These are phyloP conservation scores for Acrossocheilus wenchowensis DNA, from an alignment of 2,797 vertebrate species.

Conservation along the genomic window DNA sequence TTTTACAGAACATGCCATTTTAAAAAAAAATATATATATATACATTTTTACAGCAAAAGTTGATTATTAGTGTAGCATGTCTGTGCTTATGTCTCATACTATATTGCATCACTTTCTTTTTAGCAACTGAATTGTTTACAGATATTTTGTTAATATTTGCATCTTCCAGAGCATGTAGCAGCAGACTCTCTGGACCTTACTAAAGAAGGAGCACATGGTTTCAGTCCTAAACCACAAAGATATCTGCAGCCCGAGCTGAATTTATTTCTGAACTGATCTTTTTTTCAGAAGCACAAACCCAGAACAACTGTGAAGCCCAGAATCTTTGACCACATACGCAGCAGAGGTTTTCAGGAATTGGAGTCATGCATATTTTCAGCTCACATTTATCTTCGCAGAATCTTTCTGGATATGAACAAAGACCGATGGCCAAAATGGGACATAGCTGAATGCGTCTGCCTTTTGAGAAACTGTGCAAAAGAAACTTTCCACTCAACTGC, in stretches of 20 bases:
- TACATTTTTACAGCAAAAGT: constrained; percentile 1
- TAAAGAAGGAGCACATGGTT: constrained; percentile 67
- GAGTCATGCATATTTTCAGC: constrained; percentile 72
- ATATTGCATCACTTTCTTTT: constrained; percentile 41
- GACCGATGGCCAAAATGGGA: constrained; percentile 64
- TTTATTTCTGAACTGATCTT: constrained; percentile 76
- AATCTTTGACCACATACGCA: constrained; percentile 70
- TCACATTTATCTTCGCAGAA: constrained; percentile 69
- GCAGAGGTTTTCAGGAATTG: constrained; percentile 70
- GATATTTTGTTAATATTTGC: constrained; percentile 54
- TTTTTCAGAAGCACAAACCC: constrained; percentile 72
- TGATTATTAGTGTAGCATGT: constrained; percentile 33
- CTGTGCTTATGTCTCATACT: constrained; percentile 25
- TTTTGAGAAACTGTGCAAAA: constrained; percentile 62
- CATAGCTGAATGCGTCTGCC: constrained; percentile 58
- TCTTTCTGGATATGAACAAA: constrained; percentile 71
- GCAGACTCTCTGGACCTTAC: constrained; percentile 37
- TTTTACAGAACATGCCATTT: constrained; percentile 51
- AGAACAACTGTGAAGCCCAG: constrained; percentile 69
- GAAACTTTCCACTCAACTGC: constrained; percentile 44
- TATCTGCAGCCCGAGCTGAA: constrained; percentile 72
- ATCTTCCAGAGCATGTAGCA: constrained; percentile 30
- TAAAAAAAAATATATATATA: background rate
- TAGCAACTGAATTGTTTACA: constrained; percentile 27
- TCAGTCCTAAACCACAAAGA: constrained; percentile 70